These are phyloP conservation scores for Girardinus metallicus DNA, from an alignment of 2,797 vertebrate genomes.

Conservation along the genomic window DNA sequence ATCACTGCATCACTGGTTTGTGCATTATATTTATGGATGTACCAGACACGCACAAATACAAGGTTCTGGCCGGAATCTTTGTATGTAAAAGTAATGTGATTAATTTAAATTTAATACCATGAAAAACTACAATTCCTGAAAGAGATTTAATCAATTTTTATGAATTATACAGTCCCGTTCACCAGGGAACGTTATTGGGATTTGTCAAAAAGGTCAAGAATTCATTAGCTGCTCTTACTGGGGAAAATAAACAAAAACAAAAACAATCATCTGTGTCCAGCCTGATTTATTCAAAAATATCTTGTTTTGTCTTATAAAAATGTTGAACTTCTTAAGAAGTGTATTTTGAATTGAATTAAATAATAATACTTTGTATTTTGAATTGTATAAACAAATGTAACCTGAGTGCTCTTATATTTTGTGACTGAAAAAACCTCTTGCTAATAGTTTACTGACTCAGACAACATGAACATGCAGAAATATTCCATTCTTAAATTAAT, in stretches of 20 bases:
- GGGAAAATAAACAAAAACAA: background rate
- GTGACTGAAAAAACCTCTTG: background rate
- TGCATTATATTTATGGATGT: too few relatives aligned
- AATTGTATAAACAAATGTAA: background rate
- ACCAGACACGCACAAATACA: too few relatives aligned
- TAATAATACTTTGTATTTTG: background rate
- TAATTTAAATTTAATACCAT: background rate
- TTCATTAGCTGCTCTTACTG: background rate
- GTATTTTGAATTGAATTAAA: background rate
- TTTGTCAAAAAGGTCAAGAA: background rate
- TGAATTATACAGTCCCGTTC: background rate
- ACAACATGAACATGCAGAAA: background rate
- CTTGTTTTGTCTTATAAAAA: background rate
- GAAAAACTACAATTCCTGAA: background rate
- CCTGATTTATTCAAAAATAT: background rate
- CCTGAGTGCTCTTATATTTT: background rate
- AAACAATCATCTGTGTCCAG: background rate
- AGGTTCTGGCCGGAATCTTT: too few relatives aligned
- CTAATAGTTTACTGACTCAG: slow-evolving; percentile 6
- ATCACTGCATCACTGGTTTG: too few relatives aligned
- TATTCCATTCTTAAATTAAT: background rate
- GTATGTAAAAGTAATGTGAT: background rate
- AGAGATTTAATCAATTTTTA: background rate
- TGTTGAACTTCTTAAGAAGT: background rate
- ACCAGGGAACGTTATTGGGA: background rate